Evolutionary conservation across 2,113 vertebrate species (phyloP).

Genomic region (Anoura caudifer): DNA sequence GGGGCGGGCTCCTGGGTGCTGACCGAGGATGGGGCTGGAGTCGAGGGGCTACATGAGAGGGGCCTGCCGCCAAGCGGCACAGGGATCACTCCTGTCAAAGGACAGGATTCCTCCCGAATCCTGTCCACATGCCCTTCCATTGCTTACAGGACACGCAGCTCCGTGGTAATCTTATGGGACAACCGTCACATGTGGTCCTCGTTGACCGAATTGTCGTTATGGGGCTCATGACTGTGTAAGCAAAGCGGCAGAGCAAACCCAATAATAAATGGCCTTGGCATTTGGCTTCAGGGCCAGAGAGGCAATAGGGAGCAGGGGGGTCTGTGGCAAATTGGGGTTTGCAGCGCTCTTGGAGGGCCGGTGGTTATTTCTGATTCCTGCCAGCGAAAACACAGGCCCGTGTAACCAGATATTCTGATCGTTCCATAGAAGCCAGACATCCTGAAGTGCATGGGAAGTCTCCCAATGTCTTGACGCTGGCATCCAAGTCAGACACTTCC

Average conservation of each 20-base stretch:
- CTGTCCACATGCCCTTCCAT: rapidly evolving
- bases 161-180: not conserved
- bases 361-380: not conserved
- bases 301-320: not conserved
- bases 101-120: not conserved
- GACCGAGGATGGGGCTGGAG: not conserved
- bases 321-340: not conserved
- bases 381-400: not conserved
- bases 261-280: no score
- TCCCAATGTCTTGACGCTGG: not conserved
- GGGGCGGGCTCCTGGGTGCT: not conserved
- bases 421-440: not conserved
- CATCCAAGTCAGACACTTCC: not conserved
- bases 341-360: not conserved
- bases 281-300: not conserved
- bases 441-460: not conserved
- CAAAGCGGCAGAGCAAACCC: not conserved
- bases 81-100: not conserved
- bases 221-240: not conserved
- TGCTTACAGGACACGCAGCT: not conserved
- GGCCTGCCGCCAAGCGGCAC: not conserved
- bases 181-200: rapidly evolving
- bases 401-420: not conserved
- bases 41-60: not conserved
- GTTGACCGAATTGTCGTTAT: not conserved